Evolutionary conservation across 2,797 vertebrate species (phyloP).

Genomic region (Nannoperca australis): DNA sequence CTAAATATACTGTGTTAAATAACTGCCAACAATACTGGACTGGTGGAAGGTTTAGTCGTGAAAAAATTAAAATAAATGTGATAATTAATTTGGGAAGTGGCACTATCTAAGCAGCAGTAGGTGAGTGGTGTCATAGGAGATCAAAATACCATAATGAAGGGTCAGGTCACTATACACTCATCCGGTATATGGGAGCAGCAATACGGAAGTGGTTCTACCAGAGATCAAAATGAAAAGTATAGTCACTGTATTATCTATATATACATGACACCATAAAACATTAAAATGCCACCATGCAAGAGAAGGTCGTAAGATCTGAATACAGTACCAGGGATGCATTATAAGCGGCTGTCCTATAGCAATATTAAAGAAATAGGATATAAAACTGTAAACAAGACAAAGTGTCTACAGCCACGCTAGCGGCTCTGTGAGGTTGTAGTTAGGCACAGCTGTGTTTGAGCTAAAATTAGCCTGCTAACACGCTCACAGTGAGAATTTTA

Average conservation of each 20-base stretch:
- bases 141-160: neutral
- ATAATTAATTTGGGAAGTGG: slow-evolving; percentile 46
- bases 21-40: slow-evolving; percentile 12
- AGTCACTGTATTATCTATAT: neutral
- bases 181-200: neutral
- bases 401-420: neutral
- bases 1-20: slow-evolving; percentile 30
- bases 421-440: neutral
- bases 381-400: neutral
- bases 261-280: neutral
- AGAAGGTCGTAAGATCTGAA: neutral
- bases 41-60: slow-evolving; percentile 29
- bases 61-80: slow-evolving; percentile 19
- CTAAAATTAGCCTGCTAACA: neutral
- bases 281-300: slow-evolving; percentile 1
- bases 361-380: neutral
- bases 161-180: slow-evolving; percentile 4
- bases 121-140: slow-evolving; percentile 4
- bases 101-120: slow-evolving; percentile 7
- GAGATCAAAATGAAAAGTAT: neutral
- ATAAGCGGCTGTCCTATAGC: neutral
- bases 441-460: neutral
- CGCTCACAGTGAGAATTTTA: no score
- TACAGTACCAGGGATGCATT: neutral
- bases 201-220: neutral